Conservation (phyloP, 2,113 vertebrate genomes). For the Semicossyphus pulcher region DNA sequence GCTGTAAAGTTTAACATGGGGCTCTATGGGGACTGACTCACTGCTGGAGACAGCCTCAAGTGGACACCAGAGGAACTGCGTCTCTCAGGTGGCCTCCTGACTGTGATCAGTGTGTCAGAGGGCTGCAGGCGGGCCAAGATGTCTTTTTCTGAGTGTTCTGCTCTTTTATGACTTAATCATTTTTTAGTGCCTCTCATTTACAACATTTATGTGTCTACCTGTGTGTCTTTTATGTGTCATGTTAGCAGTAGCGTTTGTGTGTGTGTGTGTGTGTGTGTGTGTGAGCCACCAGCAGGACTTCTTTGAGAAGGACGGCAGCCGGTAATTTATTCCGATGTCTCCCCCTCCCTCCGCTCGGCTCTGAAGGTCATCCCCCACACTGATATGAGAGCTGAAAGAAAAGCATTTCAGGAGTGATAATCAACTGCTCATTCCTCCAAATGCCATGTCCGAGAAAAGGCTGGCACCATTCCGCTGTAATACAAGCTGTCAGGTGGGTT, state of each 20-base stretch:
- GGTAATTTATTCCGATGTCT: slow-evolving; percentile 76
- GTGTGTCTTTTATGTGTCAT: too few species aligned
- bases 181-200: slow-evolving; percentile 46
- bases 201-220: slow-evolving; percentile 19
- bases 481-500: slow-evolving; percentile 46
- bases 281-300: slow-evolving; percentile 61
- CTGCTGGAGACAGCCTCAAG: too few species aligned
- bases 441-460: slow-evolving; percentile 54
- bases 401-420: slow-evolving; percentile 62
- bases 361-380: slow-evolving; percentile 73
- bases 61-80: too few species aligned
- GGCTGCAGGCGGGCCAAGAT: too few species aligned
- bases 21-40: too few species aligned
- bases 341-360: slow-evolving; percentile 26
- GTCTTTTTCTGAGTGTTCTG: slow-evolving; percentile 23
- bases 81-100: too few species aligned
- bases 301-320: slow-evolving; percentile 65
- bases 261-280: slow-evolving; percentile 16
- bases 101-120: too few species aligned
- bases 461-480: slow-evolving; percentile 20
- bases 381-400: slow-evolving; percentile 67
- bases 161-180: slow-evolving; percentile 49
- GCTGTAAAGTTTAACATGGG: too few species aligned
- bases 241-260: slow-evolving; percentile 21
- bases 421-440: slow-evolving; percentile 68